Evolutionary conservation across 2,888 invertebrate genomes (phyloP).

Genomic region (Agrotis clavis): DNA sequence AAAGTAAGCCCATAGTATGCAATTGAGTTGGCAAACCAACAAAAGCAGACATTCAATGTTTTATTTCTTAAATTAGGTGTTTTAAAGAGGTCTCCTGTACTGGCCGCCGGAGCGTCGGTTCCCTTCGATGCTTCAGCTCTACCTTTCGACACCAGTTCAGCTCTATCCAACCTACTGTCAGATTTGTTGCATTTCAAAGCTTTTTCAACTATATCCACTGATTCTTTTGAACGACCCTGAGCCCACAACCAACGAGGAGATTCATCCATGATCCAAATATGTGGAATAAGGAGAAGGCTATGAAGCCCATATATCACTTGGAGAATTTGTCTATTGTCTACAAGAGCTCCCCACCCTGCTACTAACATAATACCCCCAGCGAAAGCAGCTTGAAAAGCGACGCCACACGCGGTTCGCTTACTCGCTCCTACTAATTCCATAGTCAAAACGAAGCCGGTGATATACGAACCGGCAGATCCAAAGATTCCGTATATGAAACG

Average conservation of each 20-base stretch:
- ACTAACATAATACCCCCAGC: slow-evolving; percentile 96
- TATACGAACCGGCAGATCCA: slow-evolving; percentile 95
- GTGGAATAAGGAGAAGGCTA: slow-evolving; percentile 93
- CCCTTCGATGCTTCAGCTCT: slow-evolving; percentile 86
- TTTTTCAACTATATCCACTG: slow-evolving; percentile 94
- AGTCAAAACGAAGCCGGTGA: slow-evolving; percentile 93
- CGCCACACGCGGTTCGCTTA: slow-evolving; percentile 95
- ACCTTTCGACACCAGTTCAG: slow-evolving; percentile 92
- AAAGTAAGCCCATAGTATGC: slow-evolving; percentile 96
- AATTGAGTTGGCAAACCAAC: slow-evolving; percentile 97
- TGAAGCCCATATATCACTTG: slow-evolving; percentile 96
- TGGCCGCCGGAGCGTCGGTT: slow-evolving; percentile 85
- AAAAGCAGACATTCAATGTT: slow-evolving; percentile 95
- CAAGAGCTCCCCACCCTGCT: slow-evolving; percentile 95
- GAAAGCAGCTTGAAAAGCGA: slow-evolving; percentile 95
- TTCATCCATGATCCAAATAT: slow-evolving; percentile 97
- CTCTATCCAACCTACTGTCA: slow-evolving; percentile 92
- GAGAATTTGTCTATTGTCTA: slow-evolving; percentile 93
- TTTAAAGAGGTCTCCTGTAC: slow-evolving; percentile 94
- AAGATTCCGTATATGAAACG: slow-evolving; percentile 95
- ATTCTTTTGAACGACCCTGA: slow-evolving; percentile 94
- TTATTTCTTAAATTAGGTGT: slow-evolving; percentile 95
- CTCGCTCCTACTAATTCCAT: slow-evolving; percentile 96
- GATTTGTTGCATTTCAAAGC: slow-evolving; percentile 94
- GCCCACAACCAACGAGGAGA: slow-evolving; percentile 97